Base-by-base conservation (phyloP, 2,888 invertebrate species). In the Epirrhoe tristata region DNA sequence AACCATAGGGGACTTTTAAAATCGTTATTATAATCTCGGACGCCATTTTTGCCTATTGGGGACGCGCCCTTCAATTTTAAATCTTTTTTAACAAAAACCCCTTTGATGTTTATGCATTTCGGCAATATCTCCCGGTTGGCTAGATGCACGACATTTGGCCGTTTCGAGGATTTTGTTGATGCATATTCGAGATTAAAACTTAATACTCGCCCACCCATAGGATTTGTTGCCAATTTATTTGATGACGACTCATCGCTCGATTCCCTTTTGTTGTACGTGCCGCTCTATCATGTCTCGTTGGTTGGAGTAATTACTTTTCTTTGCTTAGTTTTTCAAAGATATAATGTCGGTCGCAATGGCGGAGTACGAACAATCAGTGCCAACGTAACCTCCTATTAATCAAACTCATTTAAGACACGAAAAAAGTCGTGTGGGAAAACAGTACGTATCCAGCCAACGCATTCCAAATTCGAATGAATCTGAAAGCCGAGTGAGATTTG, bases 21-120 rank as follows among this genome's bases (percentile, higher is more conserved):
- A 93, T 92, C 92, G 92, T 93, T 93, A 93, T 92, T 92, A 93
- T 93, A 93, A 93, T 92, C 92, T 93, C 89, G 93, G 91, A 89
- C 90, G 92, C 91, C 90, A 91, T 92, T 90, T 74, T 89, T 89
- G 86, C 83, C 64, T 66, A 70, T 60, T 70, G 84, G 91, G 91
- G 91, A 91, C 88, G 90, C 91, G 91, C 93, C 93, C 93, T 93
- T 87, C 91, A 88, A 90, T 88, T 90, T 92, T 89, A 89, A 91
- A 90, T 88, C 84, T 88, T 90, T 91, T 88, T 87, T 83, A 85
- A 87, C 84, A 87, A 91, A 89, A 91, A 92, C 84, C 93, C 92
- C 90, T 93, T 93, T 92, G 92, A 93, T 93, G 92, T 92, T 87
- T 88, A 90, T 89, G 89, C 88, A 81, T 90, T 92, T 91, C 77